These are phyloP conservation scores for Progne subis DNA, from an alignment of 2,113 vertebrate genomes.

Conservation along the genomic window DNA sequence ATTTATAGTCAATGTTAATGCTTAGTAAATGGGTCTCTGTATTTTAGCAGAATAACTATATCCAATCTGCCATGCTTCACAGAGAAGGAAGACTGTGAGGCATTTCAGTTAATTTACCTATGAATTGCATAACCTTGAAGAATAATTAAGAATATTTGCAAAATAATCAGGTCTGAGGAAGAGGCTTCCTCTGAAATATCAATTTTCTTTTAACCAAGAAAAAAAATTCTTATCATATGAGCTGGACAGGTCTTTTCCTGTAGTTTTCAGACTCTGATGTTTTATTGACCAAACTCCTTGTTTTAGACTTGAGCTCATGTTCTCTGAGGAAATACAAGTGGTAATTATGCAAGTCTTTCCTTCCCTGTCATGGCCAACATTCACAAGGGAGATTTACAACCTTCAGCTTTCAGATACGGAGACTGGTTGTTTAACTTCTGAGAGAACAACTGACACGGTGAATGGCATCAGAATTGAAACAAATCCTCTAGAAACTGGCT, in stretches of 20 bases:
- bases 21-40: background rate
- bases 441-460: slow-evolving; percentile 47
- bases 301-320: slow-evolving; percentile 70
- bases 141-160: background rate
- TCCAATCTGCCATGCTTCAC: background rate
- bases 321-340: slow-evolving; percentile 72
- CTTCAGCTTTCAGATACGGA: slow-evolving; percentile 66
- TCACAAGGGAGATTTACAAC: slow-evolving; percentile 74
- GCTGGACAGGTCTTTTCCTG: slow-evolving; percentile 40
- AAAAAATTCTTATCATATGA: slow-evolving; percentile 12
- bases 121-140: background rate
- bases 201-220: background rate
- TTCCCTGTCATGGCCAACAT: slow-evolving; percentile 71
- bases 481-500: background rate
- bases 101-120: background rate
- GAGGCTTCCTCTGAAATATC: background rate
- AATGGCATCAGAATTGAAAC: slow-evolving; percentile 44
- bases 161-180: background rate
- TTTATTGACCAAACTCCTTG: slow-evolving; percentile 65
- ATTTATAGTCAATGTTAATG: background rate
- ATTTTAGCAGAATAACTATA: background rate
- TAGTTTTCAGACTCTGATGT: slow-evolving; percentile 49
- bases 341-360: slow-evolving; percentile 77
- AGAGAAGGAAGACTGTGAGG: background rate
- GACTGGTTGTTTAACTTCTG: slow-evolving; percentile 64